phyloP scores from a whole-genome alignment of 2,888 invertebrate genomes.

The Synergus umbraculus region DNA sequence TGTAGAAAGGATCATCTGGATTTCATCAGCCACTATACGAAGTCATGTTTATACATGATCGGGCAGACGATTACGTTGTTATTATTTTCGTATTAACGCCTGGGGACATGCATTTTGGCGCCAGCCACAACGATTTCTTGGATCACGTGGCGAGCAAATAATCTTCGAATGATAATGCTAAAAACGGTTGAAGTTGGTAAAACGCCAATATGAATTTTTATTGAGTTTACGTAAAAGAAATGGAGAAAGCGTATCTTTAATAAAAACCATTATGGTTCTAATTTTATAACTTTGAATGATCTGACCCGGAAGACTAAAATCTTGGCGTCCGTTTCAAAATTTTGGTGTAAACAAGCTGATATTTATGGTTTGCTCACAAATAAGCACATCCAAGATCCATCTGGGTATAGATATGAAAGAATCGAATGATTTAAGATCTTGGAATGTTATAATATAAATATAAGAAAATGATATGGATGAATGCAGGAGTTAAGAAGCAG shows the following conservation, averaged over 20 bases:
- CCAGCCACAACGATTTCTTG: conserved; percentile 7
- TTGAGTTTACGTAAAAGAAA: neutral
- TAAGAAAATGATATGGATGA: neutral
- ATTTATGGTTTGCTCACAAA: neutral
- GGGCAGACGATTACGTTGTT: conserved; percentile 13
- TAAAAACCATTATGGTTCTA: neutral
- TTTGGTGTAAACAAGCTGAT: conserved; percentile 12
- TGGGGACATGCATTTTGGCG: conserved; percentile 23
- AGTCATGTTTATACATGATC: conserved; percentile 22
- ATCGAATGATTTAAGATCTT: neutral
- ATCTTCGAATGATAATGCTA: neutral
- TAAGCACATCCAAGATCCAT: neutral
- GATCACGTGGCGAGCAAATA: neutral
- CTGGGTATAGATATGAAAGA: neutral
- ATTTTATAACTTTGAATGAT: neutral
- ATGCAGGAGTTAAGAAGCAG: neutral
- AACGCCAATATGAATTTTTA: neutral
- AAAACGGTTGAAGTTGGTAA: neutral
- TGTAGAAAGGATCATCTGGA: neutral
- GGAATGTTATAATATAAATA: neutral
- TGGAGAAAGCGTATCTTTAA: too few species aligned
- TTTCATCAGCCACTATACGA: conserved; percentile 26
- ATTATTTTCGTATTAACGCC: conserved; percentile 32
- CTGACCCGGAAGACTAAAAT: neutral
- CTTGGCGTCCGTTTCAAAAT: conserved; percentile 7